These are phyloP conservation scores for Drosophila yakuba DNA, from an alignment of 1,140 invertebrate genomes.

Conservation along the genomic window DNA sequence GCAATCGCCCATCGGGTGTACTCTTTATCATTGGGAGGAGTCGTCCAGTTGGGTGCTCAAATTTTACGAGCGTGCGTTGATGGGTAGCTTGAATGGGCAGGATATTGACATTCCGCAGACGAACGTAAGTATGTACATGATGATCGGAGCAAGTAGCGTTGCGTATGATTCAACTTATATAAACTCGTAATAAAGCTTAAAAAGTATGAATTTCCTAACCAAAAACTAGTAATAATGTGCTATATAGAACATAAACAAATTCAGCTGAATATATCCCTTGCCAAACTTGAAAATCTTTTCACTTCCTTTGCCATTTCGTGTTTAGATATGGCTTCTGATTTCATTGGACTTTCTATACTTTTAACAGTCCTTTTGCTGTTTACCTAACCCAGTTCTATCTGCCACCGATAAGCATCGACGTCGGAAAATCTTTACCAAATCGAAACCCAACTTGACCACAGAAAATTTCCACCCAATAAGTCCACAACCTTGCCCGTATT, in stretches of 20 bases:
- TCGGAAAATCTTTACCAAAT: slow-evolving; percentile 18
- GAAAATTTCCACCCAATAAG: not conserved
- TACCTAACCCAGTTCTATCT: slow-evolving; percentile 8
- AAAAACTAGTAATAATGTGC: no score
- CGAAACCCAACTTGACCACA: slow-evolving; percentile 3
- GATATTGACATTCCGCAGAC: slow-evolving; percentile 43
- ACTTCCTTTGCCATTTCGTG: no score
- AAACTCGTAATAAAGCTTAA: not conserved
- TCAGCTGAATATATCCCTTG: not conserved
- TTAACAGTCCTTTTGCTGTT: not conserved
- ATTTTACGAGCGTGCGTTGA: slow-evolving; percentile 68
- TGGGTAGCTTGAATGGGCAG: slow-evolving; percentile 51
- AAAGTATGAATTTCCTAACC: no score
- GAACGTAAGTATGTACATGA: not conserved
- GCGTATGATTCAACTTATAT: not conserved
- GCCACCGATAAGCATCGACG: slow-evolving; percentile 4
- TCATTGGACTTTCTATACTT: not conserved
- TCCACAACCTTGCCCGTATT: slow-evolving; percentile 17
- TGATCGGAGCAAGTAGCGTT: not conserved
- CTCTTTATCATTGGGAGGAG: slow-evolving; percentile 30
- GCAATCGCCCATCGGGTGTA: slow-evolving; percentile 17
- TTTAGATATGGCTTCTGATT: not conserved
- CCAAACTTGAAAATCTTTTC: no score
- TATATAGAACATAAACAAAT: no score
- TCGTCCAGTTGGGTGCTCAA: slow-evolving; percentile 62